Percentiles rank a stretch among this genome's conserved stretches.
These are phyloP conservation scores for Chaetops frenatus DNA, from an alignment of 2,113 vertebrate genomes.

Conservation along the genomic window DNA sequence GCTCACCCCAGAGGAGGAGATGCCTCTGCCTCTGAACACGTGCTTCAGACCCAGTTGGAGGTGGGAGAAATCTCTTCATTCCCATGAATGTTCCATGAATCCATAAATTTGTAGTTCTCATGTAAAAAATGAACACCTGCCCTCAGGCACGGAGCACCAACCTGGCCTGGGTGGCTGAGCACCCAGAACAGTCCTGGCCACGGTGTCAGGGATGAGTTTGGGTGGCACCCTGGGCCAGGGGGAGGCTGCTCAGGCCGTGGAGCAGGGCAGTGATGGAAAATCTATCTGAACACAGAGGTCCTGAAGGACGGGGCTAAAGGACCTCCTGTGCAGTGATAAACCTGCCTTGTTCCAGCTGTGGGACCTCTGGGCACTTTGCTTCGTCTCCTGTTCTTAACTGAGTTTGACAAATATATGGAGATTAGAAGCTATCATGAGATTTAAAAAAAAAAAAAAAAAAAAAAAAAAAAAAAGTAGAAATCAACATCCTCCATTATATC, in stretches of 20 bases:
- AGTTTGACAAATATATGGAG: neutral
- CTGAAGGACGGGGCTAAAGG: neutral
- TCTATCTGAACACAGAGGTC: neutral
- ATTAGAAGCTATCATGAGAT: neutral
- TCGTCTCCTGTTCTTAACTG: neutral
- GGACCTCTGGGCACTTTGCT: rapidly evolving
- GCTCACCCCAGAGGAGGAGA: neutral
- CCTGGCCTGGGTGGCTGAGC: neutral
- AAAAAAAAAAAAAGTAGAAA: neutral
- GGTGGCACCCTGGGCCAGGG: neutral
- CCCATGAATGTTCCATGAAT: rapidly evolving
- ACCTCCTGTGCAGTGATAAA: neutral
- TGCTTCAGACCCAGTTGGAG: rapidly evolving
- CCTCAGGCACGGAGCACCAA: rapidly evolving
- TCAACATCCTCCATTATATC: neutral
- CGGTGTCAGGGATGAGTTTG: neutral
- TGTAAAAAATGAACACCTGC: rapidly evolving
- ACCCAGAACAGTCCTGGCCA: rapidly evolving
- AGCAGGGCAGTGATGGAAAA: neutral
- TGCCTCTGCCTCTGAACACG: rapidly evolving
- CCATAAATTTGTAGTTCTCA: too few species aligned
- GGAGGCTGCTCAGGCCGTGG: neutral
- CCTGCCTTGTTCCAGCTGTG: neutral
- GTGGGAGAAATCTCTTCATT: neutral
- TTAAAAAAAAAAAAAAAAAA: neutral